These are phyloP conservation scores for Coregonus suidteri DNA, from an alignment of 2,797 vertebrate genomes.

Conservation along the genomic window DNA sequence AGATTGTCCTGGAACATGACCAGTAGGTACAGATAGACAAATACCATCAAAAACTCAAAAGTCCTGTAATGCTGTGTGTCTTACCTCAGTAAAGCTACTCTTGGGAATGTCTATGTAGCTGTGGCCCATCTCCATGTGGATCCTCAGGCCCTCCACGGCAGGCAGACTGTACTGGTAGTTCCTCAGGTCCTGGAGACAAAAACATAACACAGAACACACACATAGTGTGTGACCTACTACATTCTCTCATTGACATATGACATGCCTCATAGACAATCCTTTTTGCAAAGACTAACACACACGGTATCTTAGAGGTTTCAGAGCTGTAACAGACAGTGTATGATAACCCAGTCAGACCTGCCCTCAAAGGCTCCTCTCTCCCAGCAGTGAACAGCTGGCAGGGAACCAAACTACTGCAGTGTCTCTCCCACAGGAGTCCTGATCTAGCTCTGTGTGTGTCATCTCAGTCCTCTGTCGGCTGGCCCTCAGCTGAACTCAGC, in stretches of 20 bases:
- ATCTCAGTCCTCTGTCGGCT: constrained; percentile 8
- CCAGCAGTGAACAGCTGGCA: background rate
- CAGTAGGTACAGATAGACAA: too few species aligned
- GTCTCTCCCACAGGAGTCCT: background rate
- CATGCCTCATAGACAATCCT: too few species aligned
- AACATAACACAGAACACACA: background rate
- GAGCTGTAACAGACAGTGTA: too few species aligned
- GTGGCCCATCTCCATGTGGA: constrained; percentile 96
- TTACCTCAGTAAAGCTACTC: constrained; percentile 84
- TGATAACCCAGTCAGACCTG: too few species aligned
- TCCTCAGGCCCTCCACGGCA: constrained; percentile 84
- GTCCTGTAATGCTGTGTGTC: background rate
- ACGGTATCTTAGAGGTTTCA: too few species aligned
- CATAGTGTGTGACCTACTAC: too few species aligned
- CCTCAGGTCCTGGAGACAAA: constrained; percentile 83
- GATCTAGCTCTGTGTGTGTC: background rate
- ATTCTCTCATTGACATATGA: too few species aligned
- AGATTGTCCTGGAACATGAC: too few species aligned
- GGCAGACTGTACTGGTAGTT: constrained; percentile 94
- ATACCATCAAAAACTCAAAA: too few species aligned
- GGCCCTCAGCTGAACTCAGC: background rate
- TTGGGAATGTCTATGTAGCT: constrained; percentile 93
- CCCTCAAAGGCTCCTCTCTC: background rate
- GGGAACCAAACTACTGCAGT: background rate
- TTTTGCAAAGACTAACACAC: too few species aligned